phyloP scores from a whole-genome alignment of 53 echinoderm and acorn worm genomes.

The Luidia sarsii region DNA sequence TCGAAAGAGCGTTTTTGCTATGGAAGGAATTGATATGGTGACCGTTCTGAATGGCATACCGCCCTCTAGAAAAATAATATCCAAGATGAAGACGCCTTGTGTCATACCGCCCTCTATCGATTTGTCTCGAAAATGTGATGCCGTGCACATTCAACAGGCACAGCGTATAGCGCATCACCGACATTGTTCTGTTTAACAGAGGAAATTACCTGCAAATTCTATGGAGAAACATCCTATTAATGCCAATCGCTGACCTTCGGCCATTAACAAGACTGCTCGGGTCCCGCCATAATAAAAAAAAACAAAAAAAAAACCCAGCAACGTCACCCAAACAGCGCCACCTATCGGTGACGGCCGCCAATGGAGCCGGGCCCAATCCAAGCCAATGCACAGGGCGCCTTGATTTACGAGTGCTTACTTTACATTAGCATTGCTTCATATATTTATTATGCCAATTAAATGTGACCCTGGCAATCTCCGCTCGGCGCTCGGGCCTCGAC shows the following conservation, averaged over 20 bases:
- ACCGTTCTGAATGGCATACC: no score
- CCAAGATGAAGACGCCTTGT: no score
- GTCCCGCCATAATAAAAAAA: not conserved
- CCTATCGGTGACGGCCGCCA: not conserved
- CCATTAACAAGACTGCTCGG: not conserved
- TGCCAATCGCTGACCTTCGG: not conserved
- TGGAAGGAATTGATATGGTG: no score
- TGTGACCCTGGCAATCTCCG: not conserved
- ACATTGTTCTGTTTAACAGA: not conserved
- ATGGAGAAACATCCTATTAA: not conserved
- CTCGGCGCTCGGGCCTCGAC: conserved; percentile 10
- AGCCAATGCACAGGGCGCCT: not conserved
- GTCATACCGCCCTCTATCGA: no score
- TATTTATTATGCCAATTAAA: conserved; percentile 50
- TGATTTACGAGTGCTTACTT: conserved; percentile 37
- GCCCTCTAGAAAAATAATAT: no score
- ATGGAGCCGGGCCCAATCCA: no score
- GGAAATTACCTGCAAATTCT: not conserved
- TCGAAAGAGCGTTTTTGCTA: no score
- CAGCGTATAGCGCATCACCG: no score
- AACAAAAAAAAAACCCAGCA: not conserved
- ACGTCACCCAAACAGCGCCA: conserved; percentile 20
- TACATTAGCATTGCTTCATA: conserved; percentile 29
- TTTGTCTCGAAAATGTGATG: no score
- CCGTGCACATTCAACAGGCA: no score